Base-by-base conservation (phyloP, 1,140 invertebrate species). In the Neuroterus valhalla region DNA sequence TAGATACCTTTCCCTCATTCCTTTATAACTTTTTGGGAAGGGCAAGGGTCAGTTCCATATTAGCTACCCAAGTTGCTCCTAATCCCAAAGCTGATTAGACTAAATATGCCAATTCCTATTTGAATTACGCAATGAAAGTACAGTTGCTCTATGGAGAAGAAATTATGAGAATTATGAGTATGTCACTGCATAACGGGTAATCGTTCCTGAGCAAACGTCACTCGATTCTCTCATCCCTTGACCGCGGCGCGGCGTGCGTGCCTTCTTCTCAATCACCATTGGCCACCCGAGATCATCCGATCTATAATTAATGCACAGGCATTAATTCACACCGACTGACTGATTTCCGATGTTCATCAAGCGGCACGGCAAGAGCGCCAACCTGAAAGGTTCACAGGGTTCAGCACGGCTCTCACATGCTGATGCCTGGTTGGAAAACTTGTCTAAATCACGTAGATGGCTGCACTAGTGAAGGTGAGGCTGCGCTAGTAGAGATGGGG, bases 241-340 rank as follows among this genome's bases (percentile, higher is more conserved):
- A 31, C 26, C 48, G 62, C 68, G 45, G 45, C 55, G 26, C 75
- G 75, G 31, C 19, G 44, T 66, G 70, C 71, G 48, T 73, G 71
- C 50, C 66, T 71, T 42, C 50, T 50, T 73, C 71, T 76, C 77
- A 75, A 80, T 82, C 79, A 78, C 79, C 52, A 45, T 48, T 45
- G 70, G 50, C 70, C 70, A 62, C 50, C 70, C 50, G 70, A 71
- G 70, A 71, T 23, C 70, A 71, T 62, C 50, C 70, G 70, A 71
- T 62, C 38, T 71, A 81, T 86, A 87, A 87, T 86, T 85, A 85
- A 87, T 87, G 85, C 84, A 68, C 78, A 78, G 70, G 84, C 86
- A 87, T 87, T 85, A 87, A 87, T 87, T 86, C 85, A 81, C 83
- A 77, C 85, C 80, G 84, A 79, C 84, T 79, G 81, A 82, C 79